Evolutionary conservation across 2,797 vertebrate genomes (phyloP), one percentile per base, ranked within the genome.

Genomic region (Ctenosaura bakeri): DNA sequence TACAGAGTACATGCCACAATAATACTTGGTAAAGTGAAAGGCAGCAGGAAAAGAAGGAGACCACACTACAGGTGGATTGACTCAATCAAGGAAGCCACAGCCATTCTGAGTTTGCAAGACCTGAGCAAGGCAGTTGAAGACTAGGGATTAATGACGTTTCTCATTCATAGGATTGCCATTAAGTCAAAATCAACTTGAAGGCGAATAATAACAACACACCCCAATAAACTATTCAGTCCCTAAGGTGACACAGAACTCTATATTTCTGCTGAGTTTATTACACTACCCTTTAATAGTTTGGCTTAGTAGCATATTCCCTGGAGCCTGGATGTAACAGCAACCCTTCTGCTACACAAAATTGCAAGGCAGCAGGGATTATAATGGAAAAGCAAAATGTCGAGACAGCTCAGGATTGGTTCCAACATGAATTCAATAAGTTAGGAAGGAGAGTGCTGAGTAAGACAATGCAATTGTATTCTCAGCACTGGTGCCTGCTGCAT

Each of bases 311-410:
- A 83, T 71, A 86, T n/a, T 83, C 87, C 54, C 74, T 83, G 56
- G 90, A 54, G 38, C n/a, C 1, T 5, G 35, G 26, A 50, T 92
- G 85, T 88, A 80, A 32, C 74, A 74, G 52, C 62, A 79, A 50
- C 26, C 6, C 73, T 77, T 73, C 88, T 87, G 62, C 79, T 50
- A 84, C 1, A 80, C 16, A 54, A 79, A 91, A 91, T 87, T 1
- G 2, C 74, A 93, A 94, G 20, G 73, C 66, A 90, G 59, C 52
- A 85, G 35, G 26, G 71, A 93, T 59, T 92, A 69, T 0, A 90
- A 94, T 32, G 81, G 86, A 89, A 95, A 94, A 88, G 81, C 66
- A 52, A 89, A 94, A 59, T 64, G 83, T 71, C 87, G 87, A 87
- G 76, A 83, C 18, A 54, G 62, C 59, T 86, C 69, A 0, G 0